Evolutionary conservation across 2,113 vertebrate genomes (phyloP).

Genomic region (Delphinus delphis): DNA sequence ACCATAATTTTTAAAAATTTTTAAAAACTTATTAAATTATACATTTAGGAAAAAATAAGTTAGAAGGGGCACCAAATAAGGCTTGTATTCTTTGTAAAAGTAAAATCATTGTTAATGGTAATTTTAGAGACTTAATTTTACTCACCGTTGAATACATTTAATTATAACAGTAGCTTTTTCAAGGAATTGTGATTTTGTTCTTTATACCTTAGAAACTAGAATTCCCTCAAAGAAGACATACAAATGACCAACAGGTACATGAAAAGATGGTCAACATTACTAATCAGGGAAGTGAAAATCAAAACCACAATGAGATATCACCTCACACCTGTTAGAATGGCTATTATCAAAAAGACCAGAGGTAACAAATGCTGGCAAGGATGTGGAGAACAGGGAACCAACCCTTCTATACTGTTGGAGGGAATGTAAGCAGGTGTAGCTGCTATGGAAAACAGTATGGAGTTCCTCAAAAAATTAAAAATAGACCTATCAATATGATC

Average conservation of each 20-base stretch:
- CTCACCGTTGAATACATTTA: not conserved
- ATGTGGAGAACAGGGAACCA: not conserved
- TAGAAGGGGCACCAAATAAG: not conserved
- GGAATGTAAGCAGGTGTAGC: not conserved
- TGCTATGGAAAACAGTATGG: not conserved
- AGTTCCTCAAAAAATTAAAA: not conserved
- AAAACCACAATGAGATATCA: not conserved
- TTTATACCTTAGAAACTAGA: slow-evolving; percentile 1
- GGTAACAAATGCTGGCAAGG: not conserved
- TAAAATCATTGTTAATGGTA: not conserved
- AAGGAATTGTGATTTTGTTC: slow-evolving; percentile 1
- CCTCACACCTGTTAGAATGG: not conserved
- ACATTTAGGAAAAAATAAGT: not conserved
- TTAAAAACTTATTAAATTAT: not conserved
- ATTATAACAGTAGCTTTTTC: slow-evolving; percentile 4
- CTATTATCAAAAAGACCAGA: not conserved
- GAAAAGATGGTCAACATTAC: not conserved
- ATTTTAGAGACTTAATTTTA: slow-evolving; percentile 36
- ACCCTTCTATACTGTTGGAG: not conserved
- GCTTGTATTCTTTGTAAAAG: not conserved
- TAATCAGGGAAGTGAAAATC: not conserved
- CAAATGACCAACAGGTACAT: not conserved
- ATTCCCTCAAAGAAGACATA: not conserved
- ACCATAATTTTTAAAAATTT: not conserved
- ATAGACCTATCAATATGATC: not conserved